Evolutionary conservation across 2,888 invertebrate genomes (phyloP).

Genomic region (Antheraea assamensis): DNA sequence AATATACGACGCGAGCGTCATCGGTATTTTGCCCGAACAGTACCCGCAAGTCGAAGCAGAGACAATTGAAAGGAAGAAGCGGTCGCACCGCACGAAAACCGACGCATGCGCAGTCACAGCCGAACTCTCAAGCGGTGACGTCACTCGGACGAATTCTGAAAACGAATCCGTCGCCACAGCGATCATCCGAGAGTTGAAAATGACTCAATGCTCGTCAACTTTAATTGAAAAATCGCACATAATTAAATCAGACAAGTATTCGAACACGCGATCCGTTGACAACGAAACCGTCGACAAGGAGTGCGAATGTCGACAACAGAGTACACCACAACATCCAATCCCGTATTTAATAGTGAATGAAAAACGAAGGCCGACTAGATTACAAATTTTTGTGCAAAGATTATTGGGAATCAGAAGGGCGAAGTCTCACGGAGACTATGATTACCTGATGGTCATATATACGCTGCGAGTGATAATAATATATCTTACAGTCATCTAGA

Average conservation of each 20-base stretch:
- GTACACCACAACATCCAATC: constrained; percentile 30
- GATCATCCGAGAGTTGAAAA: constrained; percentile 53
- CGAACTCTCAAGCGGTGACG: constrained; percentile 50
- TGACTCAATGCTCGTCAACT: constrained; percentile 45
- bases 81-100: constrained; percentile 63
- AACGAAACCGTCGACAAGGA: constrained; percentile 38
- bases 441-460: constrained; percentile 44
- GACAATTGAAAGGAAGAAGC: constrained; percentile 42
- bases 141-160: constrained; percentile 29
- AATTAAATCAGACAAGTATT: constrained; percentile 24
- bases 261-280: constrained; percentile 23
- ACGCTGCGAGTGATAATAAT: constrained; percentile 64
- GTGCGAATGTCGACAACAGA: constrained; percentile 43
- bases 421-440: constrained; percentile 36
- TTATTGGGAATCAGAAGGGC: constrained; percentile 60
- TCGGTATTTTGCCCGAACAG: constrained; percentile 59
- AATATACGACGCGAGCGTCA: constrained; percentile 71
- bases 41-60: constrained; percentile 33
- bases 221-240: constrained; percentile 37
- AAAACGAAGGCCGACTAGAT: constrained; percentile 54
- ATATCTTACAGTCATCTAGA: constrained; percentile 47
- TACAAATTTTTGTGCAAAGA: constrained; percentile 65
- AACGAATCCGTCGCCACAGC: constrained; percentile 45
- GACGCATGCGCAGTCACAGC: constrained; percentile 65
- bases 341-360: constrained; percentile 49